phyloP scores from a whole-genome alignment of 2,797 vertebrate species.

The Aplochiton taeniatus region DNA sequence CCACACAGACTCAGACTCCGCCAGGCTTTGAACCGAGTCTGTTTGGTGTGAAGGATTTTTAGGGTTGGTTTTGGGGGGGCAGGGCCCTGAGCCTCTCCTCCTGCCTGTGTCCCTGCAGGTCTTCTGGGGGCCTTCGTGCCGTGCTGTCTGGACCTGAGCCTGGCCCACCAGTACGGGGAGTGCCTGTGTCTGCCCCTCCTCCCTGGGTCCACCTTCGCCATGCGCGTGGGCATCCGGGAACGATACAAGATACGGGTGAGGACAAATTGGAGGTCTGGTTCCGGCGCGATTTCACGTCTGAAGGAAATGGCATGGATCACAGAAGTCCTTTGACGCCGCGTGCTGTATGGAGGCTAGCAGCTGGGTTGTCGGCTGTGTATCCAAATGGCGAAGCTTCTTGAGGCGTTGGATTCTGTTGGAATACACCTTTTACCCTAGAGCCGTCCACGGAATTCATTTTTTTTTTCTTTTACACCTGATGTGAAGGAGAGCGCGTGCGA shows the following conservation, averaged over 20 bases:
- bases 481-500: too few relatives aligned
- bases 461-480: too few relatives aligned
- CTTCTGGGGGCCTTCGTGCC: constrained; percentile 74
- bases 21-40: background rate
- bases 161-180: constrained; percentile 82
- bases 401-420: too few relatives aligned
- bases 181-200: constrained; percentile 81
- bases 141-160: constrained; percentile 79
- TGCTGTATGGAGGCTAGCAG: too few relatives aligned
- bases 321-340: too few relatives aligned
- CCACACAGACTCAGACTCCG: too few relatives aligned
- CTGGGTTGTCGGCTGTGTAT: too few relatives aligned
- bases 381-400: too few relatives aligned
- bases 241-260: constrained; percentile 84
- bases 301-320: too few relatives aligned
- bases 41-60: background rate
- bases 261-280: constrained; percentile 7
- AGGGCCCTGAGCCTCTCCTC: background rate
- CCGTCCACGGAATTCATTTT: too few relatives aligned
- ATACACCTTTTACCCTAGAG: too few relatives aligned
- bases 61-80: background rate
- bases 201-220: constrained; percentile 81
- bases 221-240: constrained; percentile 84
- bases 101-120: constrained; percentile 60
- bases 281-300: too few relatives aligned